Evolutionary conservation across 2,888 invertebrate genomes (phyloP).

Genomic region (Eupithecia dodoneata): DNA sequence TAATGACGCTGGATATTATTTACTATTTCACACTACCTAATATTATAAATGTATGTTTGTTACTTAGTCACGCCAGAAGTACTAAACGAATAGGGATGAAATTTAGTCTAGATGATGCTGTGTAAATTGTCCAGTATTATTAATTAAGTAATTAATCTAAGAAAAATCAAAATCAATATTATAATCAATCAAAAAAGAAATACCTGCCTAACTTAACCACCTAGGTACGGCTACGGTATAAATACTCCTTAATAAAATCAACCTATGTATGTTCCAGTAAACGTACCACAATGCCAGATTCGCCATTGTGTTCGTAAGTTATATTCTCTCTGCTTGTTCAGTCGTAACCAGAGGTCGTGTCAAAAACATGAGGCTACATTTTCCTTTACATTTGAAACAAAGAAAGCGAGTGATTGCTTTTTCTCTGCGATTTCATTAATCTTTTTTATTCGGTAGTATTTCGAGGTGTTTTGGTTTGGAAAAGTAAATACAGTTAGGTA

Average conservation of each 20-base stretch:
- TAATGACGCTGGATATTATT: no score
- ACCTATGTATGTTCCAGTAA: neutral
- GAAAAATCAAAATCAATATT: no score
- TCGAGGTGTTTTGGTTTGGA: neutral
- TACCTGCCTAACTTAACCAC: no score
- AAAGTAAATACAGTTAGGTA: neutral
- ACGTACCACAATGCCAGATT: slow-evolving; percentile 6
- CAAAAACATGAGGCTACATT: slow-evolving; percentile 33
- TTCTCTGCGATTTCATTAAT: slow-evolving; percentile 28
- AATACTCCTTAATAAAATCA: neutral
- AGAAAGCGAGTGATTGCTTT: slow-evolving; percentile 32
- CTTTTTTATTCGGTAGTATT: neutral
- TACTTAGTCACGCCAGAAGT: neutral
- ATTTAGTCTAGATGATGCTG: no score
- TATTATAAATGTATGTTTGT: neutral
- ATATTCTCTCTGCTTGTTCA: slow-evolving; percentile 32
- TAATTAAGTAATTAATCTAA: no score
- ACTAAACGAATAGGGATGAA: neutral
- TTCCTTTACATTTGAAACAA: slow-evolving; percentile 41
- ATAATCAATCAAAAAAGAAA: no score
- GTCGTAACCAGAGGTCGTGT: slow-evolving; percentile 37
- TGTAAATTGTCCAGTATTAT: no score
- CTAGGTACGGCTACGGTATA: neutral
- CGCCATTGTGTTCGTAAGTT: slow-evolving; percentile 32
- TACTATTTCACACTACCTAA: no score